Base-by-base conservation (phyloP, 1,140 invertebrate species). In the Temnothorax curvispinosus region DNA sequence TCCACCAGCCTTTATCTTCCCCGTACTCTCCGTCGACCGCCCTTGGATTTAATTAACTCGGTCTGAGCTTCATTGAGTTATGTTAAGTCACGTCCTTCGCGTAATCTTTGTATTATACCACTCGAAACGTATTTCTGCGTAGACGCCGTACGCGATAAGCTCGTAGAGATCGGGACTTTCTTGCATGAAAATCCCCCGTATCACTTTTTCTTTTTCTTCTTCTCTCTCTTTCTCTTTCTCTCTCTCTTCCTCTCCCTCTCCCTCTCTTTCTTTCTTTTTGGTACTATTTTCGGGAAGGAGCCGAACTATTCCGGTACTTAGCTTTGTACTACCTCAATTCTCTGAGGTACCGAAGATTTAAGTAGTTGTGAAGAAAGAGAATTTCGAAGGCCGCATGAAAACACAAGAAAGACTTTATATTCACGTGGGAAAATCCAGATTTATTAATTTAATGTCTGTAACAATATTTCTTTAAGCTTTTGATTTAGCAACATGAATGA, bases 81-180 rank as follows among this genome's bases (percentile, higher is more conserved):
- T 88, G 89, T 89, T 90, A 92, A 93, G 91, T 92, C 91, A 90
- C 92, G 91, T 91, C 72, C 60, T 85, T 80, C 78, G 77, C 87
- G 90, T 89, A 92, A 92, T 93, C 92, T 92, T 92, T 90, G 92
- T 88, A 89, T 91, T 90, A 87, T 88, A 85, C 88, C 87, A 89
- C 87, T 92, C 89, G 65, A 92, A 91, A 91, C 82, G 89, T 91
- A 92, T 91, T 90, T 91, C 90, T 87, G 82, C 69, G 77, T 87
- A 74, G 76, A 86, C 76, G 87, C 69, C 58, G 88, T 64, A 78
- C 21, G 82, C 74, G 88, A 92, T 92, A 92, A 90, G 72, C 78
- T 32, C 32, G 47, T 62, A 38, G 44, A 32, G 74, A 76, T 56
- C 64, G 35, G 21, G 32, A 74, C 82, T 75, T 35, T n/a, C 60